Evolutionary conservation across 2,888 invertebrate species (phyloP), one percentile per base, ranked within the genome.

Genomic region (Ptychoptera contaminata): DNA sequence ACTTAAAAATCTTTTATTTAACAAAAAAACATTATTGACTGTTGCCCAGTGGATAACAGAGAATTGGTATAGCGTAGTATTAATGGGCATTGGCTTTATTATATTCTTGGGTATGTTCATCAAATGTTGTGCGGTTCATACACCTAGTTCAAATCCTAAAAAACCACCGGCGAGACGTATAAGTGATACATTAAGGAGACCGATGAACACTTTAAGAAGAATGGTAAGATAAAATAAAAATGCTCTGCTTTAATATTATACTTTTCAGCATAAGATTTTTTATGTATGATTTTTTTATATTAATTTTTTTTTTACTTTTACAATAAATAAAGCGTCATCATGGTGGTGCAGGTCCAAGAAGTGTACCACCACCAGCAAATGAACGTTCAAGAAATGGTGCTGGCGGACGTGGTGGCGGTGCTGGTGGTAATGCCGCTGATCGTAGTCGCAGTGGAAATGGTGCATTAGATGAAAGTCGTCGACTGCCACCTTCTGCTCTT

Each of bases 101-200:
- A 82, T 96, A 54, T 79, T 93, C 58, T 96, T 98, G 96, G 96
- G 92, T 44, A 72, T 92, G 46, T 98, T 99, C 66, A 96, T 98
- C 58, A 97, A 98, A 66, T 94, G 97, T 65, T 99, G 97, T 67
- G 98, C 98, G 30, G 98, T 99, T 43, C 97, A 99, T 68, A 99
- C 98, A 44, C 98, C 98, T 23, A 93, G 93, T 46, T 93, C 91
- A 50, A 98, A 99, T 73, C 98, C 98, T 7, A 94, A 94, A 65
- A 87, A 93, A 56, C 83, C 92, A 45, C 92, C 96, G 1, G 94
- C 96, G 9, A 77, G 93, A 53, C 81, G 93, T 52, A 75, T 98
- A 53, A 87, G 90, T 50, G 93, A 96, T 60, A 92, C 93, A 6
- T 68, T 92, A 23, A 73, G 91, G 36, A 76, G 87, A 52, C 92